phyloP scores from a whole-genome alignment of 1,140 invertebrate species.

The Ectropis grisescens region DNA sequence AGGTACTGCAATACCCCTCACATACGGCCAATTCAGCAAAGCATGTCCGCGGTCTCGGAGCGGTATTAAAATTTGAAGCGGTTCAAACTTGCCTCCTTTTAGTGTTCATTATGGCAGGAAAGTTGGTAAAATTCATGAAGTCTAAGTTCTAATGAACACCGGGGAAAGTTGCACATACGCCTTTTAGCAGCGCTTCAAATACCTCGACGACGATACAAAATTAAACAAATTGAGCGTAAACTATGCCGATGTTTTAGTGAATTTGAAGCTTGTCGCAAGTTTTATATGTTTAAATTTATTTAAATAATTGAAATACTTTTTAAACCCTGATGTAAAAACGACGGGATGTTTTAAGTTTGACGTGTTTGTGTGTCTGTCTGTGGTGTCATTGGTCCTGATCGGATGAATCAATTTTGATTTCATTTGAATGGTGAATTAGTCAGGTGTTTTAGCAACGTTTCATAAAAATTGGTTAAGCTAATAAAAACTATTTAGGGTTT shows the following conservation, averaged over 20 bases:
- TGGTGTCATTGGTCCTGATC: neutral
- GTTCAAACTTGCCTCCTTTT: conserved; percentile 60
- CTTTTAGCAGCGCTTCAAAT: conserved; percentile 30
- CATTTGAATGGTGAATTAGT: too few species aligned
- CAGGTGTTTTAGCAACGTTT: too few species aligned
- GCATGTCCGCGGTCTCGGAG: conserved; percentile 22
- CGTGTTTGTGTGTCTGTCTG: neutral
- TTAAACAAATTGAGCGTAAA: neutral
- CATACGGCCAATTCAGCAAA: conserved; percentile 37
- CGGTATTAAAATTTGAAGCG: conserved; percentile 64
- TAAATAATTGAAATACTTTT: neutral
- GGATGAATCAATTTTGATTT: too few species aligned
- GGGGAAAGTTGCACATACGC: conserved; percentile 26
- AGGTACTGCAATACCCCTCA: too few species aligned
- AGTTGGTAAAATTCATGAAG: conserved; percentile 65
- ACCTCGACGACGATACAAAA: neutral
- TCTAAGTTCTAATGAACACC: conserved; percentile 66
- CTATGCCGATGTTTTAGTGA: neutral
- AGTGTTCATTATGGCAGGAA: conserved; percentile 64
- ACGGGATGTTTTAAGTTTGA: neutral
- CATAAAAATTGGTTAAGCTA: too few species aligned
- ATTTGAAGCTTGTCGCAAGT: neutral
- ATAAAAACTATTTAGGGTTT: too few species aligned
- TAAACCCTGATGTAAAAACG: too few species aligned
- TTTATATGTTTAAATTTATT: neutral